Evolutionary conservation across 2,797 vertebrate genomes (phyloP), one percentile per base, ranked within the genome.

Genomic region (Dipus sagitta): DNA sequence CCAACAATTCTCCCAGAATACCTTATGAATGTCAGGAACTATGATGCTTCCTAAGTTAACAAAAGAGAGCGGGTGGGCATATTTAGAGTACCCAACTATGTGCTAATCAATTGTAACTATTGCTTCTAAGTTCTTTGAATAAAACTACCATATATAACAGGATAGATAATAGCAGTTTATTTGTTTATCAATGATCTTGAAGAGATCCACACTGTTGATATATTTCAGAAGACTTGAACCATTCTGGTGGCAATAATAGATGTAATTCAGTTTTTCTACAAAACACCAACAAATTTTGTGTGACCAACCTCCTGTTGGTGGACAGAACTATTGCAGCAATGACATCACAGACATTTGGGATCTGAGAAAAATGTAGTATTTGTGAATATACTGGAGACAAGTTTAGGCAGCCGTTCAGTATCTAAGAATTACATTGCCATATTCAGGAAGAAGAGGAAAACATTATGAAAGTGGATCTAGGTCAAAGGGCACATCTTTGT

Each of bases 401-500:
- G 72, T 93, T 90, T 28, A 72, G 76, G 38, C 10, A 54, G 26
- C 0, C 67, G 15, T 65, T 92, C 64, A 30, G 6, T 65, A 80
- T 80, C 87, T 83, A 87, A 77, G 34, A 90, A 21, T 67, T 52
- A 68, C 60, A 75, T 18, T 82, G n/a, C 38, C 47, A 34, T 60
- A 23, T 68, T 13, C 17, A 80, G 30, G 72, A 82, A 30, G 26
- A 84, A 54, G 52, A 38, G 4, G 62, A 77, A 65, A 84, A 38
- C 15, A 82, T 68, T 82, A 76, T 12, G 21, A 74, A 77, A 67
- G 65, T 78, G 58, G 68, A 8, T 67, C 23, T 20, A 15, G 65
- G 68, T 78, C 54, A 88, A 80, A 47, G 72, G 14, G 67, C n/a
- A 17, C 86, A 93, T 91, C 75, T 79, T 79, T 95, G 93, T 54